Percentiles rank a stretch among this genome's conserved stretches.
Conservation (phyloP, 2,113 vertebrate species). For the Crotalus helleri region DNA sequence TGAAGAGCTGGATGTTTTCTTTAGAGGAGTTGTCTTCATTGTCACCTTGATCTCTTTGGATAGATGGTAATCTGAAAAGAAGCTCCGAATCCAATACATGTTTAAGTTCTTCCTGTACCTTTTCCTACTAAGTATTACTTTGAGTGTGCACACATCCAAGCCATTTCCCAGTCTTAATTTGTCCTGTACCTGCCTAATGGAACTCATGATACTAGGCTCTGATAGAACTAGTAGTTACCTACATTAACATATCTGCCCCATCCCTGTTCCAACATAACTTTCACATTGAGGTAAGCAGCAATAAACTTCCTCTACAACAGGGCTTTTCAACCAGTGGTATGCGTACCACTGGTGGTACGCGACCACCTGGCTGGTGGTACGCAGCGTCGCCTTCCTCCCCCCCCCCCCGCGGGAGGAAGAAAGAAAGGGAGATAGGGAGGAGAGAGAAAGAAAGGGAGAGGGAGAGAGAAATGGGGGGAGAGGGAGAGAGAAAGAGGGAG, state of each 20-base stretch:
- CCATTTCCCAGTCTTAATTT: background rate
- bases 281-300: background rate
- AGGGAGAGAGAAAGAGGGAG: too few species aligned
- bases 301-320: background rate
- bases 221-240: background rate
- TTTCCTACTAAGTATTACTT: background rate
- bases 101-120: background rate
- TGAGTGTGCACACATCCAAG: background rate
- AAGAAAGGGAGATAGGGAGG: too few species aligned
- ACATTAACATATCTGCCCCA: background rate
- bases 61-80: background rate
- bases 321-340: too few species aligned
- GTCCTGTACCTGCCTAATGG: background rate
- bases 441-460: too few species aligned
- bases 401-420: too few species aligned
- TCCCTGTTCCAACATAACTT: background rate
- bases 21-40: background rate
- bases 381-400: too few species aligned
- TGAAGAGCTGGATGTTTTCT: background rate
- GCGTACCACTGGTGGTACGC: too few species aligned
- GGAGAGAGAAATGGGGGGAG: too few species aligned
- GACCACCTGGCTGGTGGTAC: too few species aligned
- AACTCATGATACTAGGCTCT: too few species aligned
- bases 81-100: background rate
- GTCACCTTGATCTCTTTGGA: background rate